Base-by-base conservation (phyloP, 2,113 vertebrate genomes). In the Leucosticte australis region DNA sequence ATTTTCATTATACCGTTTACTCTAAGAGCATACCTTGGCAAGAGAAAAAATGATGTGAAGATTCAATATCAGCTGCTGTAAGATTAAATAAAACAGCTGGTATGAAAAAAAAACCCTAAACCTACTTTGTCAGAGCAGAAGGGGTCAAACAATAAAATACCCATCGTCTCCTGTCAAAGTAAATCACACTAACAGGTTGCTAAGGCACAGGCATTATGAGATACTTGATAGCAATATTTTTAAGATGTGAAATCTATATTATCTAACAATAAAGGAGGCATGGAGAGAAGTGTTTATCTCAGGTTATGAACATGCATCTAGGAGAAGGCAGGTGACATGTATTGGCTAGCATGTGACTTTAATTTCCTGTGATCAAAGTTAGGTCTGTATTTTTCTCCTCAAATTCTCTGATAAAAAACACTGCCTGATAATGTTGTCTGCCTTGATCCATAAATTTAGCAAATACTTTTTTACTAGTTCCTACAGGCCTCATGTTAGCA, bases 81-180 rank as follows among this genome's bases (percentile, higher is more conserved):
- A 94, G 59, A 97, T 97, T 94, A 96, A 96, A 96, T 97, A 96
- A 97, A 97, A 94, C 62, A 80, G 83, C 73, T 97, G 41, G 68
- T 83, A 82, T 88, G 46, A 90, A 93, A 94, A 83, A 92, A 81
- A 47, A 26, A 5, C 39, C 47, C 39, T 55, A 83, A 90, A 55
- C 49, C 33, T 89, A 82, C 71, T 41, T 68, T 90, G 55, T 50
- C 59, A 94, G 94, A 96, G 87, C 68, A 90, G 80, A 92, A 95
- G 20, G 47, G 91, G 95, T 96, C 97, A 97, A 96, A 93, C 95
- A 97, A 96, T 97, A 97, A 97, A 96, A 96, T 84, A 94, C 46
- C 71, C 65, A 92, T 96, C 71, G 37, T 90, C 86, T 96, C 57
- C 81, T 95, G 96, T 94, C 95, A 96, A 91, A 97, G 62, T 93